Percentiles rank a stretch among this genome's conserved stretches.
phyloP scores from a whole-genome alignment of 2,888 invertebrate species.

The Arctia plantaginis region DNA sequence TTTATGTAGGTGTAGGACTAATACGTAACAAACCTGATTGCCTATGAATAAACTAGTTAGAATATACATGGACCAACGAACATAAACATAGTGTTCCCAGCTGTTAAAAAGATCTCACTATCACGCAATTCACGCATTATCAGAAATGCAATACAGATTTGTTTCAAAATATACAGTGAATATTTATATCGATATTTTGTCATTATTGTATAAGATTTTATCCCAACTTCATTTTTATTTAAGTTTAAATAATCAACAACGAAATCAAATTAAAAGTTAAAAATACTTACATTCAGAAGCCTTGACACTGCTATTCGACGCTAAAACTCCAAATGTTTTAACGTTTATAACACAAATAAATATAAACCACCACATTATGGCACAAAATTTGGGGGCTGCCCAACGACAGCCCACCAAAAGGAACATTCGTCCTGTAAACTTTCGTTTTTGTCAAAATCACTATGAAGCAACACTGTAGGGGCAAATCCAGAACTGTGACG shows the following conservation, averaged over 20 bases:
- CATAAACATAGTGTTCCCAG: conserved; percentile 56
- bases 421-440: conserved; percentile 82
- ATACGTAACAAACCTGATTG: conserved; percentile 70
- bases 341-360: conserved; percentile 80
- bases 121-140: conserved; percentile 47
- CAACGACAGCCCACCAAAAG: conserved; percentile 84
- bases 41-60: conserved; percentile 63
- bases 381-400: conserved; percentile 85
- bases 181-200: conserved; percentile 8
- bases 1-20: conserved; percentile 36
- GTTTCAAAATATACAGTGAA: conserved; percentile 34
- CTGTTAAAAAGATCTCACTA: conserved; percentile 58
- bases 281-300: conserved; percentile 73
- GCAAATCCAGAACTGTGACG: conserved; percentile 56
- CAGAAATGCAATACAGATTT: conserved; percentile 38
- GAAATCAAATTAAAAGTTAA: conserved; percentile 36
- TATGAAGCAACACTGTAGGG: conserved; percentile 67
- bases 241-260: conserved; percentile 32
- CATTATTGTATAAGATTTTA: conserved; percentile 12
- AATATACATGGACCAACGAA: conserved; percentile 47
- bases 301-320: conserved; percentile 70
- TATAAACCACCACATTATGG: conserved; percentile 85
- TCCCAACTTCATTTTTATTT: conserved; percentile 14
- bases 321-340: conserved; percentile 76
- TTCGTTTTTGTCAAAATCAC: conserved; percentile 79